Evolutionary conservation across 2,888 invertebrate genomes (phyloP), one percentile per base, ranked within the genome.

Genomic region (Patella ulyssiponensis): DNA sequence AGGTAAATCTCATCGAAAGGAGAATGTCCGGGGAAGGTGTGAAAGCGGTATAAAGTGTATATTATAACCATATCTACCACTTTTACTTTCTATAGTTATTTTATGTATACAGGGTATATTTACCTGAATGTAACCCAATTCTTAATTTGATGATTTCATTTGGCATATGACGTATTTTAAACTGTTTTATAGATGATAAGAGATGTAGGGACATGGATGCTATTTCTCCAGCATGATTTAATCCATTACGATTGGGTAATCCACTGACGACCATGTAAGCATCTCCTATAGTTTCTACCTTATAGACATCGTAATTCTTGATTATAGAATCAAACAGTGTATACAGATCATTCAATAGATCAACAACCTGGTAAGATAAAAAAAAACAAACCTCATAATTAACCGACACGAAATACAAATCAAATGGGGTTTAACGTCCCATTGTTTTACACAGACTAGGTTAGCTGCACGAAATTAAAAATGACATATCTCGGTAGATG

Each of bases 231-330:
- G 89, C 90, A 75, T 91, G 91, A 64, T 83, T 83, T 82, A 86
- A 81, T 0, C 88, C 89, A 76, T 90, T 91, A 17, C 88, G 79
- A 11, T 87, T 84, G 5, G 91, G 91, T 64, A 91, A 83, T 3
- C 91, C 91, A 15, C 88, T 88, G 14, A 90, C 91, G n/a, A 91
- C 90, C 91, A 90, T 91, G 80, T 91, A 91, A 1, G 90, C 90
- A 81, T 90, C 90, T 0, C 90, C 90, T 14, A 91, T 90, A 0
- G 91, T 90, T 81, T 90, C 90, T 81, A 98, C 98, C 93, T 99
- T 99, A 92, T 99, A 99, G 72, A 99, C 99, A 91, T 98, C 98
- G 91, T 98, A 98, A 88, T 97, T 96, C 92, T 96, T 95, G 88
- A 98, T 98, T 89, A 98, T 97, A 88, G 95, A 94, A 93, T 98